These are phyloP conservation scores for Paralichthys olivaceus DNA, from an alignment of 2,113 vertebrate species.

Conservation along the genomic window DNA sequence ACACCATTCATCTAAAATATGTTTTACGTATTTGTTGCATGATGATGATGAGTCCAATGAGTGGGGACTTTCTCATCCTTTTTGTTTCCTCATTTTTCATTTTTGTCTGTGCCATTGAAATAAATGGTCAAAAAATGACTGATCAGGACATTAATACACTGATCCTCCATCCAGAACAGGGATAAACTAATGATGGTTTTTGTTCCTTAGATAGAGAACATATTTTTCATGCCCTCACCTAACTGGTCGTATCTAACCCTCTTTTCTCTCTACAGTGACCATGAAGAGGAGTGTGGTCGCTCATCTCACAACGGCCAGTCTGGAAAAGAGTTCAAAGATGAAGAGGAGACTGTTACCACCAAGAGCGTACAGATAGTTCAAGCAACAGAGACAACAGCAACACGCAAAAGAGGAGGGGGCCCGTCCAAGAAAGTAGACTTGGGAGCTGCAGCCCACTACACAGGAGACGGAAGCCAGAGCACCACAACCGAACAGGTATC, in stretches of 20 bases:
- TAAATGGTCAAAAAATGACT: background rate
- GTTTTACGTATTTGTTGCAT: no score
- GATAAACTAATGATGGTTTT: background rate
- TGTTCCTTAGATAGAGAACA: background rate
- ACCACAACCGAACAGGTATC: constrained; percentile 85
- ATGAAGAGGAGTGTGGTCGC: constrained; percentile 87
- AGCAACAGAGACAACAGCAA: constrained; percentile 94
- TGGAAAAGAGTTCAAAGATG: constrained; percentile 94
- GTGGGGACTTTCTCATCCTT: background rate
- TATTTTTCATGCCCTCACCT: background rate
- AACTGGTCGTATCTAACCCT: background rate
- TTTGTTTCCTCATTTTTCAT: background rate
- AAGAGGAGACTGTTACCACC: constrained; percentile 94
- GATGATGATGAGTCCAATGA: background rate
- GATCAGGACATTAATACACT: background rate
- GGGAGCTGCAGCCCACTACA: constrained; percentile 95
- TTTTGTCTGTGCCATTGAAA: background rate
- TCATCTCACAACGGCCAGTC: constrained; percentile 84
- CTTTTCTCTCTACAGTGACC: constrained; percentile 84
- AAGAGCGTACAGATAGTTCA: constrained; percentile 94
- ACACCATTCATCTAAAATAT: no score
- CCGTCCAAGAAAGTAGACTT: constrained; percentile 96
- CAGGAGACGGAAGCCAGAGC: constrained; percentile 87
- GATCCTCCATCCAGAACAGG: no score
- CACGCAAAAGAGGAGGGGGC: constrained; percentile 90